Evolutionary conservation across 1,140 invertebrate genomes (phyloP).

Genomic region (Manduca sexta): DNA sequence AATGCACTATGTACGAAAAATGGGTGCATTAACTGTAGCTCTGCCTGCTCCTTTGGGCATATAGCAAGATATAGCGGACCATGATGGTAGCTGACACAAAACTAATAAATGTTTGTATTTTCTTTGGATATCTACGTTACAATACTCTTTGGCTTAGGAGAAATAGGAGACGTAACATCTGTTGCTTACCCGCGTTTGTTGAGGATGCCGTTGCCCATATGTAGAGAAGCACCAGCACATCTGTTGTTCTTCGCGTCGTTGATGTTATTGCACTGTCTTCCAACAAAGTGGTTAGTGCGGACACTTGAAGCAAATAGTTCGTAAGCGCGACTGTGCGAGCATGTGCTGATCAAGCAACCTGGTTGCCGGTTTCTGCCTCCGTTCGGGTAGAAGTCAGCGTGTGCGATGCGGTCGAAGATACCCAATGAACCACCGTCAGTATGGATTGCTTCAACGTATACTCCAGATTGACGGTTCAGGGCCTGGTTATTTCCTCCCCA

Average conservation of each 20-base stretch:
- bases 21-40: too few relatives aligned
- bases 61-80: too few relatives aligned
- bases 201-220: slow-evolving; percentile 51
- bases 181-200: slow-evolving; percentile 39
- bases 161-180: too few relatives aligned
- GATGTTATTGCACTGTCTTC: slow-evolving; percentile 43
- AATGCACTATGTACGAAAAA: too few relatives aligned
- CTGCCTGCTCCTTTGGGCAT: too few relatives aligned
- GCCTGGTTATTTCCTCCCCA: slow-evolving; percentile 50
- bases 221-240: slow-evolving; percentile 34
- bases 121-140: too few relatives aligned
- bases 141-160: too few relatives aligned
- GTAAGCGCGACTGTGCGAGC: slow-evolving; percentile 71
- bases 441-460: slow-evolving; percentile 76
- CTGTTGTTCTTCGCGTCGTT: slow-evolving; percentile 29
- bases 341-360: slow-evolving; percentile 74
- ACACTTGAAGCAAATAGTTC: slow-evolving; percentile 74
- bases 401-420: slow-evolving; percentile 46
- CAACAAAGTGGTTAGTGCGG: slow-evolving; percentile 53
- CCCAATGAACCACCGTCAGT: slow-evolving; percentile 70
- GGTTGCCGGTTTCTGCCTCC: slow-evolving; percentile 75
- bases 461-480: slow-evolving; percentile 66
- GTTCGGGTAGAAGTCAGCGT: slow-evolving; percentile 75
- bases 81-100: too few relatives aligned
- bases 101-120: too few relatives aligned